Evolutionary conservation across 2,797 vertebrate genomes (phyloP).

Genomic region (Chloroceryle inda): DNA sequence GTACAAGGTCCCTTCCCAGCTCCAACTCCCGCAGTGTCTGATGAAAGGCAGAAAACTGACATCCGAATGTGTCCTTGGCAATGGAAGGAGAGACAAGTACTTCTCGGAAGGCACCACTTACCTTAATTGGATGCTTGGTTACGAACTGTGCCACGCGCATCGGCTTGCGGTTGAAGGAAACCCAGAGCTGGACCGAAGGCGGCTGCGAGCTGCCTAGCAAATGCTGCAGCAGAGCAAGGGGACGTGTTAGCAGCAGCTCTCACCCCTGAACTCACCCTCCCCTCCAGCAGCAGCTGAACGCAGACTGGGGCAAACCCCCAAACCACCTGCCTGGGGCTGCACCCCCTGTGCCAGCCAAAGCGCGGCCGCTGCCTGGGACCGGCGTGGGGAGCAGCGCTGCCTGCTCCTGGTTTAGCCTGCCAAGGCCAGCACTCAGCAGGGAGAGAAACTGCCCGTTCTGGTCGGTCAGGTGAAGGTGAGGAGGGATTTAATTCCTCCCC

Average conservation of each 20-base stretch:
- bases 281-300: rapidly evolving
- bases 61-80: not conserved
- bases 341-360: not conserved
- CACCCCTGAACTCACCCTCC: rapidly evolving
- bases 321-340: rapidly evolving
- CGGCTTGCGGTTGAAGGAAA: conserved; percentile 95
- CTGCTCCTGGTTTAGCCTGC: rapidly evolving
- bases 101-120: conserved; percentile 75
- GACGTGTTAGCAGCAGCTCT: not conserved
- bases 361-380: rapidly evolving
- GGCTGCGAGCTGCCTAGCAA: conserved; percentile 84
- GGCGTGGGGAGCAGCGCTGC: not conserved
- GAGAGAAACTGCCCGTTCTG: not conserved
- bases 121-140: conserved; percentile 94
- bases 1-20: not conserved
- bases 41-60: not conserved
- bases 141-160: conserved; percentile 96
- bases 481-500: not conserved
- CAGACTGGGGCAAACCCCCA: not conserved
- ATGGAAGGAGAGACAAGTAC: not conserved
- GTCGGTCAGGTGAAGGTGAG: not conserved
- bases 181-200: conserved; percentile 94
- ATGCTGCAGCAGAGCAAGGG: conserved; percentile 77
- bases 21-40: not conserved
- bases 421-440: not conserved